A percentile compares a stretch with the other conserved stretches of the same genome.
Evolutionary conservation across 2,888 invertebrate species (phyloP).

Genomic region (Odontocolon sp.): DNA sequence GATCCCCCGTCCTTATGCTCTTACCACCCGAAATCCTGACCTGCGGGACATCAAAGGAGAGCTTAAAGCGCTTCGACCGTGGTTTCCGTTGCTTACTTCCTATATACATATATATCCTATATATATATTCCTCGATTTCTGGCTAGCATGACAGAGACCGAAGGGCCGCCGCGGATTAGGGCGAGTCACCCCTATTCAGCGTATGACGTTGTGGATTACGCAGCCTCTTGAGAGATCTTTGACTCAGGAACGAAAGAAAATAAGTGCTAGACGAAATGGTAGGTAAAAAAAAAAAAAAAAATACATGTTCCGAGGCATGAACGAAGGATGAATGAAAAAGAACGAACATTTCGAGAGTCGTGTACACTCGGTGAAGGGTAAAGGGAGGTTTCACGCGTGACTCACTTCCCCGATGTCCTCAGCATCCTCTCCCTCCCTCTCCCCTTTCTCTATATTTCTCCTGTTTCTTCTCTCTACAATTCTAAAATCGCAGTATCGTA

Average conservation of each 20-base stretch:
- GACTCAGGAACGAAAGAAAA: constrained; percentile 24
- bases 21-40: constrained; percentile 40
- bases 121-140: too few species aligned
- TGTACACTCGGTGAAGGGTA: constrained; percentile 41
- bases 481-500: constrained; percentile 57
- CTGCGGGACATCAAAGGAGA: constrained; percentile 53
- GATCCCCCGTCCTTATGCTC: constrained; percentile 24
- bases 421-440: constrained; percentile 46
- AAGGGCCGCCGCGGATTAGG: constrained; percentile 34
- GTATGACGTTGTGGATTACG: not conserved
- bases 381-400: constrained; percentile 57
- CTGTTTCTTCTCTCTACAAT: constrained; percentile 30
- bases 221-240: constrained; percentile 28
- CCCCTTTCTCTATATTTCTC: constrained; percentile 47
- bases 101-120: too few species aligned
- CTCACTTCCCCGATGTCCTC: constrained; percentile 44
- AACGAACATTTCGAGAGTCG: constrained; percentile 45
- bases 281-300: constrained; percentile 12
- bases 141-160: not conserved
- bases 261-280: constrained; percentile 13
- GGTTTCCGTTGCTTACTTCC: too few species aligned
- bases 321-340: constrained; percentile 46
- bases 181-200: constrained; percentile 24
- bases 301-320: not conserved
- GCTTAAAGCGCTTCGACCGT: constrained; percentile 42